Evolutionary conservation across 2,888 invertebrate species (phyloP).

Genomic region (Syrista parreyssii): DNA sequence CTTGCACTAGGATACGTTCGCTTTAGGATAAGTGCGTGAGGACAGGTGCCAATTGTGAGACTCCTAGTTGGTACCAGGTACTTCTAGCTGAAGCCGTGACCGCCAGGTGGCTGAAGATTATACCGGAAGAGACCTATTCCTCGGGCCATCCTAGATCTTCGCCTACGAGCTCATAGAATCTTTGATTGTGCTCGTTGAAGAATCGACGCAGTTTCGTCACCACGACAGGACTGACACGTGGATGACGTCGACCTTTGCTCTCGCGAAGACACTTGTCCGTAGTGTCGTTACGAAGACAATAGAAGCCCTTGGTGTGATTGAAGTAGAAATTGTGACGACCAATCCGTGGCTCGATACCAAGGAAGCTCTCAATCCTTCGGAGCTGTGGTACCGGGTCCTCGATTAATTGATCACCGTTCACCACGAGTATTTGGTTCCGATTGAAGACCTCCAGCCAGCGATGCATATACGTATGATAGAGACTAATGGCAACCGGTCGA

Average conservation of each 20-base stretch:
- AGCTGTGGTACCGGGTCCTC: constrained; percentile 91
- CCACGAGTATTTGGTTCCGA: constrained; percentile 90
- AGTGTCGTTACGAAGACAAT: constrained; percentile 87
- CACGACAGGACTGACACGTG: constrained; percentile 83
- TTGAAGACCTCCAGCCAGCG: constrained; percentile 94
- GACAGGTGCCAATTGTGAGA: not conserved
- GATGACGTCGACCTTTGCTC: constrained; percentile 86
- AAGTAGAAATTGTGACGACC: constrained; percentile 93
- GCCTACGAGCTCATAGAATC: constrained; percentile 92
- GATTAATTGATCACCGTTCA: constrained; percentile 93
- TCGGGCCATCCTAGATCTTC: constrained; percentile 95
- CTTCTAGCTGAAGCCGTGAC: not conserved
- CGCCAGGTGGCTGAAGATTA: not conserved
- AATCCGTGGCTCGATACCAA: constrained; percentile 78
- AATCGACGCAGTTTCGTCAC: constrained; percentile 85
- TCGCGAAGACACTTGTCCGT: constrained; percentile 86
- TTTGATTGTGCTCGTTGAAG: constrained; percentile 91
- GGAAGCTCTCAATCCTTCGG: constrained; percentile 86
- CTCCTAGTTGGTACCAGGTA: not conserved
- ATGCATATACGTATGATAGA: constrained; percentile 91
- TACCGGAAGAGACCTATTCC: constrained; percentile 69
- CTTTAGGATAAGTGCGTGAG: not conserved
- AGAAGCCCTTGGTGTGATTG: constrained; percentile 97
- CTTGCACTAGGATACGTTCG: not conserved
- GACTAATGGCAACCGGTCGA: constrained; percentile 86